phyloP scores from a whole-genome alignment of 2,888 invertebrate genomes.

The Polyploca ridens region DNA sequence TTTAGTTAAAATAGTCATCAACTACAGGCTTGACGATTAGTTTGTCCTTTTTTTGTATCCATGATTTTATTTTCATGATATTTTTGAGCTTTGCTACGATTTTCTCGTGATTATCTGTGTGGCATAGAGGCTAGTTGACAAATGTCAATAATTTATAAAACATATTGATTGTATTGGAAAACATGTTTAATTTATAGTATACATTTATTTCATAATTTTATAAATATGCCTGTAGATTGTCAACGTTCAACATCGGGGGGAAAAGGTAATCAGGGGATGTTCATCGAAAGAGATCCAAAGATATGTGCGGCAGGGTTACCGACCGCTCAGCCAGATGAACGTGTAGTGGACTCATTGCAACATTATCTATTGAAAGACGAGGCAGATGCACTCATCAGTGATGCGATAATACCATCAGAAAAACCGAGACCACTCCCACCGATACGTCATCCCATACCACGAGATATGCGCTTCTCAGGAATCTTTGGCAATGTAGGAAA shows the following conservation, averaged over 20 bases:
- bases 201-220: constrained; percentile 13
- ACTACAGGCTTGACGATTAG: no score
- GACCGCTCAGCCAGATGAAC: constrained; percentile 58
- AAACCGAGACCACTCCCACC: constrained; percentile 57
- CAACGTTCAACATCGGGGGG: constrained; percentile 64
- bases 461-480: constrained; percentile 60
- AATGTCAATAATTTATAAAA: background rate
- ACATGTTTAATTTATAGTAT: constrained; percentile 3
- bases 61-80: no score
- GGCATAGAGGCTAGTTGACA: background rate
- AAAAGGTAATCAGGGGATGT: constrained; percentile 70
- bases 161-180: background rate
- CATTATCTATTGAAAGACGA: constrained; percentile 71
- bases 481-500: constrained; percentile 47
- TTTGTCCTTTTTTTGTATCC: no score
- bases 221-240: constrained; percentile 63
- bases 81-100: background rate
- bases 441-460: constrained; percentile 54
- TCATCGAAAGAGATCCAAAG: constrained; percentile 64
- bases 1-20: no score
- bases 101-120: background rate
- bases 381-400: constrained; percentile 65
- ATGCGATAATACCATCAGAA: constrained; percentile 62
- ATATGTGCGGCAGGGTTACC: constrained; percentile 72
- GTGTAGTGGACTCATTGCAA: constrained; percentile 52